Evolutionary conservation across 2,888 invertebrate genomes (phyloP).

Genomic region (Tetheella fluctuosa): DNA sequence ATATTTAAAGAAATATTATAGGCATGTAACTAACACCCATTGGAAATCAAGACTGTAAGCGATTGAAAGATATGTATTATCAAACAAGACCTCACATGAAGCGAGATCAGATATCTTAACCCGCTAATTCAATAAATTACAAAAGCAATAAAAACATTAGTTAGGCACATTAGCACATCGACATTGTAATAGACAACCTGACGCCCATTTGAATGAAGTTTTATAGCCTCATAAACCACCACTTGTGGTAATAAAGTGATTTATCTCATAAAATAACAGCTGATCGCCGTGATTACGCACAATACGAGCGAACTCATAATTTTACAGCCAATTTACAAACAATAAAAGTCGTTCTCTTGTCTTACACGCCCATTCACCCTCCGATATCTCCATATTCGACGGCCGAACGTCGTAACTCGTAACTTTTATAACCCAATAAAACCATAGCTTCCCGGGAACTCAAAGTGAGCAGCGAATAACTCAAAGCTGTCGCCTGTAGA

Average conservation of each 20-base stretch:
- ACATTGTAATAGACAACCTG: conserved; percentile 50
- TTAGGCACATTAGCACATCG: conserved; percentile 51
- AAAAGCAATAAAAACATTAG: conserved; percentile 39
- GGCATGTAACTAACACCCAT: neutral
- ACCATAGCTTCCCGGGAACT: conserved; percentile 59
- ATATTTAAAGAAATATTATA: neutral
- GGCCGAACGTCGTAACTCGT: conserved; percentile 72
- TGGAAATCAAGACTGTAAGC: neutral
- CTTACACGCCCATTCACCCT: conserved; percentile 80
- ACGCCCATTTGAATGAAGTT: conserved; percentile 63
- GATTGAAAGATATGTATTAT: neutral
- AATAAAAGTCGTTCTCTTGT: conserved; percentile 83
- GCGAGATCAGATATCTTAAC: neutral
- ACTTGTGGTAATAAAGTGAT: conserved; percentile 76
- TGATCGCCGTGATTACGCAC: conserved; percentile 79
- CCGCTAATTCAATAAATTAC: conserved; percentile 34
- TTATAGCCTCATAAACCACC: conserved; percentile 70
- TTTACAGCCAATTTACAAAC: conserved; percentile 85
- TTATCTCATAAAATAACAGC: conserved; percentile 80
- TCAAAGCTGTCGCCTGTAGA: conserved; percentile 59
- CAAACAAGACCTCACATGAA: neutral
- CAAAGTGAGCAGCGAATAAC: conserved; percentile 49
- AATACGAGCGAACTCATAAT: conserved; percentile 82
- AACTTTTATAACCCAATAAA: conserved; percentile 83
- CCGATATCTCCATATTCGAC: conserved; percentile 81